A percentile compares a stretch with the other conserved stretches of the same genome.
These are phyloP conservation scores for Stichodactyla mertensii DNA, from an alignment of 64 coral and sea anemone genomes.

Conservation along the genomic window DNA sequence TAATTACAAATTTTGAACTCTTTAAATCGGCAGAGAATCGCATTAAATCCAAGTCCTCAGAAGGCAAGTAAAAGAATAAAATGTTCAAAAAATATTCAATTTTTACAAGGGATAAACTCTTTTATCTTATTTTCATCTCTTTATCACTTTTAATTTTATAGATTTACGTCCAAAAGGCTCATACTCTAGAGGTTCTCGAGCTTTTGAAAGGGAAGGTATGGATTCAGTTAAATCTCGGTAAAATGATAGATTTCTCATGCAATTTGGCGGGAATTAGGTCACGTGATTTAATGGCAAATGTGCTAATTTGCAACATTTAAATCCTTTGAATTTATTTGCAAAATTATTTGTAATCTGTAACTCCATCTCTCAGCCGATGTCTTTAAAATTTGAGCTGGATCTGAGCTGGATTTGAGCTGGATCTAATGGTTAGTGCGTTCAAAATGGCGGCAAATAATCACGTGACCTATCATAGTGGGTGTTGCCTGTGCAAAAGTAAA, in stretches of 20 bases:
- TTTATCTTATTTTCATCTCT: neutral
- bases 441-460: too few relatives aligned
- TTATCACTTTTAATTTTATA: neutral
- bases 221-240: neutral
- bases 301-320: too few relatives aligned
- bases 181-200: neutral
- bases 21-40: neutral
- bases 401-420: too few relatives aligned
- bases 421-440: too few relatives aligned
- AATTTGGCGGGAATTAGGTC: neutral
- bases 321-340: too few relatives aligned
- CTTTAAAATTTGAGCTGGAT: too few relatives aligned
- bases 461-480: too few relatives aligned
- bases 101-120: neutral
- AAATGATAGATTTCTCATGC: neutral
- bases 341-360: too few relatives aligned
- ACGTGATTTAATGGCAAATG: neutral
- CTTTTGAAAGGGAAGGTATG: neutral
- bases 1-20: neutral
- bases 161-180: conserved; percentile 4
- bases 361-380: too few relatives aligned
- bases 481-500: neutral
- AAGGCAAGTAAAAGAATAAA: neutral
- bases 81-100: neutral
- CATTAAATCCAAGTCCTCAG: neutral